A percentile compares a stretch with the other conserved stretches of the same genome.
Evolutionary conservation across 2,888 invertebrate species (phyloP).

Genomic region (Pheosia tremula): DNA sequence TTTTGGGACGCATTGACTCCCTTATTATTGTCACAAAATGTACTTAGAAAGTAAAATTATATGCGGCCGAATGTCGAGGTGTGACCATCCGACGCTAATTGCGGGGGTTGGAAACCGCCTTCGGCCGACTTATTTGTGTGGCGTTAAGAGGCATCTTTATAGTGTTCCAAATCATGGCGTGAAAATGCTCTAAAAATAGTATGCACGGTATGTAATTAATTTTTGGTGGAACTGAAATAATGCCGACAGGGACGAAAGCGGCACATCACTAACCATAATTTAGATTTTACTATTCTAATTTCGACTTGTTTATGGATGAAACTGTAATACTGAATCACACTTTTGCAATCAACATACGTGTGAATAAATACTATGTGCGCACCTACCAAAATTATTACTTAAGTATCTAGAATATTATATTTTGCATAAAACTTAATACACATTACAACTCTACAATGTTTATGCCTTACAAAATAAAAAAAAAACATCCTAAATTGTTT

Average conservation of each 20-base stretch:
- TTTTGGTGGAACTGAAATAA: slow-evolving; percentile 29
- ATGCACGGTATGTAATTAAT: slow-evolving; percentile 33
- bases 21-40: slow-evolving; percentile 78
- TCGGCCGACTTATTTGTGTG: slow-evolving; percentile 70
- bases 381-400: not conserved
- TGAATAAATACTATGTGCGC: no score
- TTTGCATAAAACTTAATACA: not conserved
- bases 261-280: slow-evolving; percentile 28
- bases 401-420: no score
- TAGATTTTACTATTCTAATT: slow-evolving; percentile 15
- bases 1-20: slow-evolving; percentile 36
- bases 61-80: slow-evolving; percentile 77
- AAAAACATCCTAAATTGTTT: not conserved
- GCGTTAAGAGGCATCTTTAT: slow-evolving; percentile 70
- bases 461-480: not conserved
- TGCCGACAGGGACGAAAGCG: slow-evolving; percentile 15
- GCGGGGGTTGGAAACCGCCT: slow-evolving; percentile 64
- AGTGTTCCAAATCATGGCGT: slow-evolving; percentile 59
- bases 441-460: not conserved
- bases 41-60: slow-evolving; percentile 83
- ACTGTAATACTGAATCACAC: no score
- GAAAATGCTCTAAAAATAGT: slow-evolving; percentile 66
- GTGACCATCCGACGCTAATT: slow-evolving; percentile 84
- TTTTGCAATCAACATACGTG: no score
- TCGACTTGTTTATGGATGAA: slow-evolving; percentile 9